Evolutionary conservation across 2,888 invertebrate species (phyloP), one percentile per base, ranked within the genome.

Genomic region (Gordius sp.): DNA sequence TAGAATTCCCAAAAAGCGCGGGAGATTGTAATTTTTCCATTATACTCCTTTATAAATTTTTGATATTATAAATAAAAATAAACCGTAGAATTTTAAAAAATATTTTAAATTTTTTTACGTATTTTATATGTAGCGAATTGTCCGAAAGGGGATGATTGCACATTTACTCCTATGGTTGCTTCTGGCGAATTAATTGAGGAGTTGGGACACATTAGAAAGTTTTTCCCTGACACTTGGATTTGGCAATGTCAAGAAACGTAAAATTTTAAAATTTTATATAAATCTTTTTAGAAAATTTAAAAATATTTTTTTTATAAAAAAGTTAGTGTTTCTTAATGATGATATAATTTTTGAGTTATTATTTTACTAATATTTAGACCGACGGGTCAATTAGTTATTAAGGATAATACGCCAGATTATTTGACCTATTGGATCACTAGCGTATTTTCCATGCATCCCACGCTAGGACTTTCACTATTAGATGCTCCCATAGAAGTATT

Each of bases 191-290:
- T 47, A 20, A 8, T 20, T 4, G 47, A 47, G 4, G 16, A 47
- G 20, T 4, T n/a, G 20, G 23, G 47, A 4, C 20, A 47, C 20
- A 20, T 47, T 23, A 8, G 47, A 47, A 8, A 47, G 47, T n/a
- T n/a, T 47, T 47, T 47, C 47, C 47, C 47, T 8, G 47, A 47
- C 47, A 47, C 47, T 23, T 47, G 47, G 47, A 47, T 47, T n/a
- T 47, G 47, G 47, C 4, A 47, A 20, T 47, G 47, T 23, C 8
- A 33, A 33, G n/a, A 8, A 13, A n/a, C 39, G 39, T 33, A 33
- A 8, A 33, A 33, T 33, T 33, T 33, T 13, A 33, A 33, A 8
- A 33, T 33, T 33, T 33, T 33, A 13, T 33, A 13, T 33, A n/a
- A 33, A 13, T 33, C n/a, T 33, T 13, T 33, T 33, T 33, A 13